phyloP scores from a whole-genome alignment of 2,113 vertebrate genomes.

The Bungarus multicinctus region DNA sequence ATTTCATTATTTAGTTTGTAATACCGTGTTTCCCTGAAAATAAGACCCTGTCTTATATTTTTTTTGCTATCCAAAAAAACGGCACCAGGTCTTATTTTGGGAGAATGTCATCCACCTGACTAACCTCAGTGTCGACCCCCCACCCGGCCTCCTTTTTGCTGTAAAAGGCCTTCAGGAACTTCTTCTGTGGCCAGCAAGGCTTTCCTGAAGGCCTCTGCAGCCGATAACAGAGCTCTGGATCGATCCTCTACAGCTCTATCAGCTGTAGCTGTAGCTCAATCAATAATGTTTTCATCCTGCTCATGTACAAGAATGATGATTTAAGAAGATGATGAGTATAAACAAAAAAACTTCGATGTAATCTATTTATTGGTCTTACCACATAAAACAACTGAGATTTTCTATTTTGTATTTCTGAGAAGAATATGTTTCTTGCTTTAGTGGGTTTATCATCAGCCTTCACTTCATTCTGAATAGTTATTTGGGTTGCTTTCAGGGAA shows the following conservation, averaged over 20 bases:
- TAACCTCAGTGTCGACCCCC: no score
- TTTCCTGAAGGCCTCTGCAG: no score
- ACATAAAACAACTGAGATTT: background rate
- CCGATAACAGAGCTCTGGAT: no score
- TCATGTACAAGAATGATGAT: background rate
- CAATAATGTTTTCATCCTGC: background rate
- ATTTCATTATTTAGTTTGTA: background rate
- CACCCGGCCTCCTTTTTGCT: no score
- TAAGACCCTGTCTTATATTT: no score
- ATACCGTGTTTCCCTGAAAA: background rate
- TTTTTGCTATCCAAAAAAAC: no score
- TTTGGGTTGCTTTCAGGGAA: conserved; percentile 52
- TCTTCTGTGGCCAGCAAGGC: no score
- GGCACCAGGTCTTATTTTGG: no score
- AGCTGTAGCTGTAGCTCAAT: background rate
- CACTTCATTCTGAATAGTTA: background rate
- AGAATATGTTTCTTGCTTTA: background rate
- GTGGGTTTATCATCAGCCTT: background rate
- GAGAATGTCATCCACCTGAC: no score
- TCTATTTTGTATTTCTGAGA: background rate
- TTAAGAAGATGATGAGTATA: background rate
- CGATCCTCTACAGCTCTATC: no score
- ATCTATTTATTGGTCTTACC: background rate
- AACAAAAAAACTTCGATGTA: background rate
- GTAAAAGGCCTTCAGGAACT: no score